Conservation (phyloP, 1,140 invertebrate genomes). For the Apolygus lucorum region DNA sequence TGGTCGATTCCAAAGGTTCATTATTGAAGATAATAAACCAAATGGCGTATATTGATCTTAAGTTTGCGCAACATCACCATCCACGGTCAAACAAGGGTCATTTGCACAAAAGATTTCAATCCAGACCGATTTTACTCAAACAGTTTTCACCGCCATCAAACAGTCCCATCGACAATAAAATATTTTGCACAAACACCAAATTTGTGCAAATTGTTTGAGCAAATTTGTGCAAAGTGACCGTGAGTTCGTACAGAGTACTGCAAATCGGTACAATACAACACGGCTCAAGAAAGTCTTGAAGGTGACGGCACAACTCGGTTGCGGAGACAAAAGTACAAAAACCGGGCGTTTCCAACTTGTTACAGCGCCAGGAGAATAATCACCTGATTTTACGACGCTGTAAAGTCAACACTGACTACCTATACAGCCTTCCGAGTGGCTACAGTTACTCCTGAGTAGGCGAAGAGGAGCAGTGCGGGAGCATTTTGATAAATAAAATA, state of each 20-base stretch:
- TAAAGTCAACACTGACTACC: not conserved
- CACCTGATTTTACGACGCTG: not conserved
- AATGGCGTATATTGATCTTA: not conserved
- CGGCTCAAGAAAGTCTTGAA: no score
- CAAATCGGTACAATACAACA: no score
- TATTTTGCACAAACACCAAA: not conserved
- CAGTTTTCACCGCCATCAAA: not conserved
- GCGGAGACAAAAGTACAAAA: no score
- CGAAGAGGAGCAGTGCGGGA: not conserved
- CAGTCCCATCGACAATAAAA: not conserved
- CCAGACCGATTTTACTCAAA: not conserved
- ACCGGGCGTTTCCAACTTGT: no score
- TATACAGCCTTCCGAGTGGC: not conserved
- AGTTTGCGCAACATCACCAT: not conserved
- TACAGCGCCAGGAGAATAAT: not conserved
- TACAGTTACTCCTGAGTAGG: not conserved
- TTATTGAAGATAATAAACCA: no score
- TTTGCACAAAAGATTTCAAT: not conserved
- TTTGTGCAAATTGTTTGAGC: not conserved
- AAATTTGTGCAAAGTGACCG: no score
- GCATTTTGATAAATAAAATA: not conserved
- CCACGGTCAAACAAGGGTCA: not conserved
- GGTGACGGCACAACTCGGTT: no score
- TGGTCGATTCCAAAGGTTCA: no score
- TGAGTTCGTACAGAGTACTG: no score